Base-by-base conservation (phyloP, 2,888 invertebrate genomes). In the Pyrrhosoma nymphula region DNA sequence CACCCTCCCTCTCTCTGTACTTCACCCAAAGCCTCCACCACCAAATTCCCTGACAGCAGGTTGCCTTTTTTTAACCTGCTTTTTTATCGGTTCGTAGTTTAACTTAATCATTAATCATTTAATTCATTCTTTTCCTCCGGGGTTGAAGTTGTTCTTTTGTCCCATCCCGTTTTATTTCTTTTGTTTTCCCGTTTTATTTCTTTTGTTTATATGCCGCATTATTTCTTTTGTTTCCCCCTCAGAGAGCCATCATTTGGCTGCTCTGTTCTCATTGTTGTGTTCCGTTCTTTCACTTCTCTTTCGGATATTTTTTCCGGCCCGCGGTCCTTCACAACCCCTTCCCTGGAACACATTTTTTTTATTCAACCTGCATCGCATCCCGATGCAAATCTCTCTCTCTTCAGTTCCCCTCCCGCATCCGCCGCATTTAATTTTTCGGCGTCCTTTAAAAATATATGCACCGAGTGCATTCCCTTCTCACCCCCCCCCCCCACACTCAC, bases 321-420 rank as follows among this genome's bases (percentile, higher is more conserved):
- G 30, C 16, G 16, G 18, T 2, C 35, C 69, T 69, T 69, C 82
- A n/a, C 6, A 18, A 12, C 14, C 69, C n/a, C 69, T 8, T 4
- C 69, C 69, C 0, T n/a, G n/a, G 4, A 20, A 26, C 69, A 23
- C 20, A 4, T 4, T 69, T 12, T n/a, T 69, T n/a, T 69, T n/a
- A n/a, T 69, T n/a, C 35, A 30, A 82, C 20, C 26, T 23, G 23
- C 69, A 23, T 12, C 69, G 26, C 69, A 91, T 95, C 95, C 75
- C 55, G 55, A 60, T 89, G 75, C 95, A 95, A 56, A 69, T 89
- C 89, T 47, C 88, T 82, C 88, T n/a, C 35, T 60, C 95, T 60
- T 60, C 47, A n/a, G 47, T 47, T 47, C 60, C 20, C 16, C 12
- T 3, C 60, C 16, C 60, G 60, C 23, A 56, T 95, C 89, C 47